Evolutionary conservation across 2,113 vertebrate genomes (phyloP), one percentile per base, ranked within the genome.

Genomic region (Hirundichthys speculiger): DNA sequence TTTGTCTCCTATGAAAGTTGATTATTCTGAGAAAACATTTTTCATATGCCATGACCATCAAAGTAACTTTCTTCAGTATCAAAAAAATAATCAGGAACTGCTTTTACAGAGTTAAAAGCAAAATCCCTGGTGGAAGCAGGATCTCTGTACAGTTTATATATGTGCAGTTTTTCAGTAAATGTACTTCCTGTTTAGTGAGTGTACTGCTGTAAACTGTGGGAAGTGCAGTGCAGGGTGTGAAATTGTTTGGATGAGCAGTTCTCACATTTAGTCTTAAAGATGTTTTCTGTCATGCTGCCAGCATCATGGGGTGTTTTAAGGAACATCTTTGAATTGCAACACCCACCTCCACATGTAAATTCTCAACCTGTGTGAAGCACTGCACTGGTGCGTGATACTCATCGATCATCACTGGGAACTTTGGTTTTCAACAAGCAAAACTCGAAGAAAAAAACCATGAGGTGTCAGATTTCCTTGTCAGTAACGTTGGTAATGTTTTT

Each of bases 191-290:
- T n/a, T 53, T 19, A 4, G 19, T 12, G 13, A 13, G 50, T 53
- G 15, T 53, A 18, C 34, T 2, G 50, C 50, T 53, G 1, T 12
- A 5, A 12, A 21, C 46, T 13, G 27, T 2, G 34, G 48, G 24
- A 51, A 51, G 47, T 49, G 47, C 47, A 49, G 47, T 13, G 11
- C 47, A 24, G 24, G 30, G 51, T 34, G 18, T 34, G 18, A 53
- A 53, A 53, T 19, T 21, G 11, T 21, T 48, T 21, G 30, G 19
- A 50, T 50, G 27, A 54, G 30, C 19, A n/a, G 18, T 20, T 47
- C 19, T 51, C 15, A 11, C 2, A 16, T 20, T 38, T 55, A 9
- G 10, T 21, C 34, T 55, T 6, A 40, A 40, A 54, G 18, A 15
- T 2, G 0, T 4, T 14, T 24, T 57, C 13, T 22, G 52, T 22